A percentile compares a stretch with the other conserved stretches of the same genome.
These are phyloP conservation scores for Halcyon malimbica DNA, from an alignment of 2,113 vertebrate genomes.

Conservation along the genomic window DNA sequence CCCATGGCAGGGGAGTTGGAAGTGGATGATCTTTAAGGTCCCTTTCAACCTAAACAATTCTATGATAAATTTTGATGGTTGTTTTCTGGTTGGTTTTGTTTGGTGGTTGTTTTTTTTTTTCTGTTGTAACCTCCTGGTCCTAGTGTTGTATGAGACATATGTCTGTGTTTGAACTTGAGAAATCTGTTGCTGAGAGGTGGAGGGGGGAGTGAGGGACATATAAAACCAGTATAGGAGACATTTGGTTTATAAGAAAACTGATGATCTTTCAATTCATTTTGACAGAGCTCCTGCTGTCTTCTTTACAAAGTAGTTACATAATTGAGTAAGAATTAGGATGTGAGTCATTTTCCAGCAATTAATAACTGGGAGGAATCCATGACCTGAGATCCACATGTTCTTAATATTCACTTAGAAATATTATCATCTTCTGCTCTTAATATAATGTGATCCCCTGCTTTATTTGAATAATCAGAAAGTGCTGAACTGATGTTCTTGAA, in stretches of 20 bases:
- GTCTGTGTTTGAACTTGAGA: not conserved
- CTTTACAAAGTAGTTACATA: not conserved
- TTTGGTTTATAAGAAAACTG: not conserved
- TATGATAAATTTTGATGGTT: not conserved
- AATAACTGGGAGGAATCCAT: not conserved
- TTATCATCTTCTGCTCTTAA: not conserved
- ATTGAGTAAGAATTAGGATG: not conserved
- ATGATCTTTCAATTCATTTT: slow-evolving; percentile 32
- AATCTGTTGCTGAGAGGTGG: not conserved
- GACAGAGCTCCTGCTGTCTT: slow-evolving; percentile 1
- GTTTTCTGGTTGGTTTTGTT: not conserved
- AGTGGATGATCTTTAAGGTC: too few species aligned
- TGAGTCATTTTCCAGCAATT: slow-evolving; percentile 5
- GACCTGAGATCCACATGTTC: not conserved
- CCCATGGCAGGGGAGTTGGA: too few species aligned
- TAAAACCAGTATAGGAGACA: not conserved
- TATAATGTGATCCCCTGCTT: not conserved
- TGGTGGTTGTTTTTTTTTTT: not conserved
- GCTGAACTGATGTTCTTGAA: not conserved
- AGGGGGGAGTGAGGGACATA: not conserved
- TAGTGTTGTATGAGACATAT: not conserved
- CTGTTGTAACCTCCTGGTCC: not conserved
- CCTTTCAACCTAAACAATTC: too few species aligned
- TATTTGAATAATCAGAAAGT: not conserved
- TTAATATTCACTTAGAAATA: not conserved